Base-by-base conservation (phyloP, 2,888 invertebrate species). In the Drosophila meridiana region DNA sequence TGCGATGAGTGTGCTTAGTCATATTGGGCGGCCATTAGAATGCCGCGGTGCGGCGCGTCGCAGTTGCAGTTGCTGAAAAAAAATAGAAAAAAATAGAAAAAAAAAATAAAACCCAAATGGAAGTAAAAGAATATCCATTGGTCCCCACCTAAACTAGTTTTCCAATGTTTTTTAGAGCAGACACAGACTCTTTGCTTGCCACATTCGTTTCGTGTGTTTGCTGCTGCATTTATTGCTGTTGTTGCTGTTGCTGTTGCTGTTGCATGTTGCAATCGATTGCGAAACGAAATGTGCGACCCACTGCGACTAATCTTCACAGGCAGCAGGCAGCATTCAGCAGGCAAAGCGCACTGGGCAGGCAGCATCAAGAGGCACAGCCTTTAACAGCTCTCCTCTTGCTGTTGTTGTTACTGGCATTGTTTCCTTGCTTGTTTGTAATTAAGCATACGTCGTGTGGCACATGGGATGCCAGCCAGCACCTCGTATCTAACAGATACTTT, bases 21-120 rank as follows among this genome's bases (percentile, higher is more conserved):
- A 91, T 90, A 91, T 91, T 91, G 91, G 91, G 92, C 91, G 92
- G 90, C 92, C 92, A 92, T 92, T 91, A 92, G 92, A 92, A 92
- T 92, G 90, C 91, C 90, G 90, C 85, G 60, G 57, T 34, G 68
- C 65, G 32, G 38, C 56, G 56, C 59, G 63, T 63, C 28, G 59
- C 69, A 80, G 68, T 84, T 78, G 82, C 86, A 76, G 57, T 58
- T 34, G 57, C 59, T 28, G 20, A 26, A 13, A 38, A 3, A 38
- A 36, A 20, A 53, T 40, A 28, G 14, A 38, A 36, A 38, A 20
- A 30, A 34, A 43, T 34, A 34, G n/a, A 26, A 86, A 36, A 55
- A 5, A 55, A 55, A 14, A 38, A 38, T 13, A 36, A 40, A 42
- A 56, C 30, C n/a, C n/a, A 87, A 89, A 87, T 80, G 83, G 87